Conservation (phyloP, 2,113 vertebrate species). For the Carassius auratus region DNA sequence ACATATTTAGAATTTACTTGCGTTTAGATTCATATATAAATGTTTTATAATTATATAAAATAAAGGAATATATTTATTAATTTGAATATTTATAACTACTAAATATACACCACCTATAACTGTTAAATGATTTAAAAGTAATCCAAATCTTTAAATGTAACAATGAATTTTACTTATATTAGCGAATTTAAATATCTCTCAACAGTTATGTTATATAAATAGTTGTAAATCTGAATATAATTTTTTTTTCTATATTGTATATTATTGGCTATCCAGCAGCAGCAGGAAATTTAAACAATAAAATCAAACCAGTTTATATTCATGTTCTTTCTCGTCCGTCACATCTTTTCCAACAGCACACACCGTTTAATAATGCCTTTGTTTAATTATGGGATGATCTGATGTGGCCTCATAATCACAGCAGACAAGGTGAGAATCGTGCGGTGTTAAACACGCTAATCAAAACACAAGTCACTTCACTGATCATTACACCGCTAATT, state of each 20-base stretch:
- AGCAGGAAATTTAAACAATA: neutral
- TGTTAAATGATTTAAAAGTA: neutral
- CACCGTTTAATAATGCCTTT: conserved; percentile 9
- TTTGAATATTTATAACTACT: neutral
- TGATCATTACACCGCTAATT: conserved; percentile 21
- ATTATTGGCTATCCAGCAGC: neutral
- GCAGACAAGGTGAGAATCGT: neutral
- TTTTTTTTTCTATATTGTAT: too few species aligned
- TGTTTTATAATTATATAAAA: neutral
- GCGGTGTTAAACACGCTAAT: neutral
- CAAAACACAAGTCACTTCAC: neutral
- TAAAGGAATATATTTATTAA: neutral
- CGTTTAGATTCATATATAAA: neutral
- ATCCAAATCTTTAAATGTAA: neutral
- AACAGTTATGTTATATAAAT: neutral
- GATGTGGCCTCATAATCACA: neutral
- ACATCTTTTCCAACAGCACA: neutral
- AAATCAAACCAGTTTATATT: neutral
- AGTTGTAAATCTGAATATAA: neutral
- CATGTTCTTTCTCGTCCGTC: neutral
- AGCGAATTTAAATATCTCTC: too few species aligned
- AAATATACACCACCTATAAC: neutral
- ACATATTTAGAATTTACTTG: neutral
- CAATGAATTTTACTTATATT: neutral
- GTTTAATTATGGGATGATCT: conserved; percentile 23